These are phyloP conservation scores for Centropus unirufus DNA, from an alignment of 2,113 vertebrate genomes.

Conservation along the genomic window DNA sequence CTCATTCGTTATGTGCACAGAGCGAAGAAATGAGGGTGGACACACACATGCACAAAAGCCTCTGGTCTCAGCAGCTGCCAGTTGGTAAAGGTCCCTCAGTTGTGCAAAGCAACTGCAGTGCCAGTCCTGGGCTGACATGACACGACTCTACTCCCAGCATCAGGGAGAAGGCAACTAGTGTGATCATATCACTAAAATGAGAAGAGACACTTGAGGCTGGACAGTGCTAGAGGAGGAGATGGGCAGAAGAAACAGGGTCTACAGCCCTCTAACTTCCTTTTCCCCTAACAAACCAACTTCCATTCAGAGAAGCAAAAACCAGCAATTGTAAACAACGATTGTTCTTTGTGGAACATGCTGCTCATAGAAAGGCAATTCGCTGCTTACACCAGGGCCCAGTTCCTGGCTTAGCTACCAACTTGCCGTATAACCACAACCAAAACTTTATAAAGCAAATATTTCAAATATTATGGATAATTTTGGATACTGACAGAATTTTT, in stretches of 20 bases:
- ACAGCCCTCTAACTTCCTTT: neutral
- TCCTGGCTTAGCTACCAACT: neutral
- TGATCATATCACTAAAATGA: neutral
- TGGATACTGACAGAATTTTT: neutral
- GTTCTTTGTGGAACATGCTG: neutral
- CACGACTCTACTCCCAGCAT: neutral
- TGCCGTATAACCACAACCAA: neutral
- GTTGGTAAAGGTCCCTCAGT: neutral
- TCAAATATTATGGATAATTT: neutral
- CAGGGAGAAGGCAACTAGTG: neutral
- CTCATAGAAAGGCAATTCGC: neutral
- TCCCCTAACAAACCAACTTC: neutral
- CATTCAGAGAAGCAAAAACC: neutral
- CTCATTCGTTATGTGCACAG: neutral
- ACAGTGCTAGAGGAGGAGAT: neutral
- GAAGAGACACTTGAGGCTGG: neutral
- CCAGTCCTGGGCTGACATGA: neutral
- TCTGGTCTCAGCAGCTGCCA: neutral
- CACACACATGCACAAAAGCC: fast-evolving
- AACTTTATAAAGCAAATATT: neutral
- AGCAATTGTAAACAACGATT: neutral
- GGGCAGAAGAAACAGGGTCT: neutral
- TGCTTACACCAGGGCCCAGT: neutral
- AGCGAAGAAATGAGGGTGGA: fast-evolving
- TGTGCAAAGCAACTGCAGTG: neutral